Percentiles rank a stretch among this genome's conserved stretches.
These are phyloP conservation scores for Rynchops niger DNA, from an alignment of 2,113 vertebrate genomes.

Conservation along the genomic window DNA sequence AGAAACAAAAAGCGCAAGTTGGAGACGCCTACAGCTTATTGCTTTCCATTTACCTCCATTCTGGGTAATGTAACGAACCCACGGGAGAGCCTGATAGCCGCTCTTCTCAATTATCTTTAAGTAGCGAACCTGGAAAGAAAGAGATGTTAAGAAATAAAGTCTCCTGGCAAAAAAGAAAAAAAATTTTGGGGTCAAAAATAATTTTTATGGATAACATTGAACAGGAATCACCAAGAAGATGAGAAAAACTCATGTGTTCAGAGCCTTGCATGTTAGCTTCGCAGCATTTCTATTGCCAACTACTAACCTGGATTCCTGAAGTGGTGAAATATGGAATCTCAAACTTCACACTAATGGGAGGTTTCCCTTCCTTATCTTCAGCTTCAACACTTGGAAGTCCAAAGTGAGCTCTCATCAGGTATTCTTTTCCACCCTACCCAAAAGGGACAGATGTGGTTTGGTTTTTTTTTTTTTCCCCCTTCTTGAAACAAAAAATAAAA, in stretches of 20 bases:
- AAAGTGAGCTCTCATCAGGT: constrained; percentile 96
- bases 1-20: accelerated
- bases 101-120: constrained; percentile 99
- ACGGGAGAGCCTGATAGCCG: constrained; percentile 86
- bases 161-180: background rate
- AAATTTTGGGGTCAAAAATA: background rate
- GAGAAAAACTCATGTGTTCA: accelerated
- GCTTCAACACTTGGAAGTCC: constrained; percentile 96
- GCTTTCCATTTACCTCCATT: constrained; percentile 85
- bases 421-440: constrained; percentile 93
- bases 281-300: accelerated
- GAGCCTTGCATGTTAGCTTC: background rate
- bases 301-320: constrained; percentile 93
- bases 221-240: background rate
- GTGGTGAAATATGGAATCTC: constrained; percentile 99
- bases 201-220: background rate
- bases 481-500: background rate
- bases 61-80: constrained; percentile 97
- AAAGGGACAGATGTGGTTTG: background rate
- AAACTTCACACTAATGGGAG: constrained; percentile 96
- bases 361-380: constrained; percentile 97
- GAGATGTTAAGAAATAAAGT: background rate
- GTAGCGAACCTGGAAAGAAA: constrained; percentile 85
- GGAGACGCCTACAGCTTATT: accelerated
- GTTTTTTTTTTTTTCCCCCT: background rate